Evolutionary conservation across 2,888 invertebrate species (phyloP).

Genomic region (Plusia festucae): DNA sequence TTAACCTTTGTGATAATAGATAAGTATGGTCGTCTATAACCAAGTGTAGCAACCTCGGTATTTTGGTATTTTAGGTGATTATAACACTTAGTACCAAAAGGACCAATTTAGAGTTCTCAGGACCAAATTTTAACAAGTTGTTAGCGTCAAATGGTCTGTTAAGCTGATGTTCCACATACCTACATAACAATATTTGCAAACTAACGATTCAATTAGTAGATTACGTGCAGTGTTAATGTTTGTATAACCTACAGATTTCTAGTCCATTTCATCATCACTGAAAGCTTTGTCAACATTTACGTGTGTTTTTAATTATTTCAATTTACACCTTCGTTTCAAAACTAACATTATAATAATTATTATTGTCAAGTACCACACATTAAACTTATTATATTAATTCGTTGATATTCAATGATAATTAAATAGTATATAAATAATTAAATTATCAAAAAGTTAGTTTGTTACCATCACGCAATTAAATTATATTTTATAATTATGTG

Average conservation of each 20-base stretch:
- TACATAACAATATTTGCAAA: slow-evolving; percentile 4
- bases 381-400: too few relatives aligned
- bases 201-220: not conserved
- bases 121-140: not conserved
- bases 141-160: not conserved
- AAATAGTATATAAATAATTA: too few relatives aligned
- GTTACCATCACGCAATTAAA: not conserved
- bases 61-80: not conserved
- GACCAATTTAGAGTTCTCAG: not conserved
- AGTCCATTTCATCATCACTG: not conserved
- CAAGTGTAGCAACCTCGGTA: not conserved
- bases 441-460: not conserved
- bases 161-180: not conserved
- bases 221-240: not conserved
- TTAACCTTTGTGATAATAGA: slow-evolving; percentile 8
- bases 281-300: not conserved
- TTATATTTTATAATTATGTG: not conserved
- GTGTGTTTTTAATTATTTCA: not conserved
- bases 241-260: not conserved
- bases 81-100: not conserved
- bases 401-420: too few relatives aligned
- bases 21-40: slow-evolving; percentile 12
- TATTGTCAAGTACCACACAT: too few relatives aligned
- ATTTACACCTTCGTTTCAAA: too few relatives aligned
- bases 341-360: too few relatives aligned